Percentiles rank a stretch among this genome's conserved stretches.
Evolutionary conservation across 2,797 vertebrate genomes (phyloP).

Genomic region (Huso huso): DNA sequence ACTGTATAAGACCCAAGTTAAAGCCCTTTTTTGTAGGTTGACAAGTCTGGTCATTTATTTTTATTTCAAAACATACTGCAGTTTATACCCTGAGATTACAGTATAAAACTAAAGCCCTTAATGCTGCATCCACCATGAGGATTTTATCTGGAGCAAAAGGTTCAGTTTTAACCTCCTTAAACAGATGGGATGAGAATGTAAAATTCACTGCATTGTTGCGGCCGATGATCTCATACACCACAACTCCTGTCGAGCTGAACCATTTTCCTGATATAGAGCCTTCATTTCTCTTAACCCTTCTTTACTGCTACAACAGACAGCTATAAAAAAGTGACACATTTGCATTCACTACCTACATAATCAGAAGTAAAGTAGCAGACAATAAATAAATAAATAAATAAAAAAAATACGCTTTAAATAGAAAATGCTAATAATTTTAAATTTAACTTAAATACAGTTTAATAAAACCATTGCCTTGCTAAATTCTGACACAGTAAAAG

Average conservation of each 20-base stretch:
- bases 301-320: constrained; percentile 27
- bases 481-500: no score
- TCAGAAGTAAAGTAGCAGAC: neutral
- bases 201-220: constrained; percentile 9
- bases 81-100: no score
- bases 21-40: no score
- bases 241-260: constrained; percentile 8
- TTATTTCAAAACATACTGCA: no score
- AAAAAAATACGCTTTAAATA: neutral
- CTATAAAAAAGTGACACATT: constrained; percentile 22
- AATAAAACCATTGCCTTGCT: no score
- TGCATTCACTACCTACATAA: constrained; percentile 35
- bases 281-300: constrained; percentile 27
- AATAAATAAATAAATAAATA: neutral
- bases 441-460: no score
- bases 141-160: neutral
- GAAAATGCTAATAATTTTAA: no score
- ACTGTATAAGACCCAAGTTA: no score
- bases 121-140: neutral
- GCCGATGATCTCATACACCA: constrained; percentile 33
- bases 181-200: constrained; percentile 15
- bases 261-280: constrained; percentile 35
- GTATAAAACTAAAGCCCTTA: no score
- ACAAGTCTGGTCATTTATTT: no score
- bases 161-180: constrained; percentile 12